Base-by-base conservation (phyloP, 2,888 invertebrate genomes). In the Drosophila subquinaria region DNA sequence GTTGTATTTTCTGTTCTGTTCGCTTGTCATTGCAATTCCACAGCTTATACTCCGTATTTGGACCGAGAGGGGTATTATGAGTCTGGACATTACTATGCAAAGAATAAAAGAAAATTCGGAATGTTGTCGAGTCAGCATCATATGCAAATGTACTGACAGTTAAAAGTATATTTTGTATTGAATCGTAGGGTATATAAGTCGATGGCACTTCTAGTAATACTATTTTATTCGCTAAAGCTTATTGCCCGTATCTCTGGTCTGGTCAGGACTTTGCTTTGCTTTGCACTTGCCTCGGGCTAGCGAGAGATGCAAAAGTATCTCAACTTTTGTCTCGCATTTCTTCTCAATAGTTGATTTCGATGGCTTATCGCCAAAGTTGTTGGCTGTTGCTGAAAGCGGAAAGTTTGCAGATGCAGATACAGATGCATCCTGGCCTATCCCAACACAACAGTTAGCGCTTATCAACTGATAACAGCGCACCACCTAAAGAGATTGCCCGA, bases 381-480 rank as follows among this genome's bases (percentile, higher is more conserved):
- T 73, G 68, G 50, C 64, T 60, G 43, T 50, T 62, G 47, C 40
- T 68, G 52, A 60, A 65, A 71, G 64, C 62, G 73, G 36, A 20
- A 57, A 60, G 6, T 59, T 35, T n/a, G 20, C 42, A 27, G 43
- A 33, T 40, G 42, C 57, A 43, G 55, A 45, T 40, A 33, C 33
- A 20, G 20, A 20, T 20, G 20, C 20, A 17, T 17, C 17, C 17
- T 17, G 17, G 73, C 88, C 85, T 89, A 85, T 88, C 90, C 90
- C 88, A 85, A 89, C 78, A 82, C 57, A 48, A 45, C 48, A 10
- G 33, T n/a, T 20, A 53, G 43, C 40, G 80, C 79, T 76, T 68
- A 74, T 69, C 71, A 55, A 72, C 82, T 84, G 89, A 87, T 80
- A 89, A 89, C 79, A 56, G 55, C 48, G 23, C 35, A 20, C 0